Evolutionary conservation across 2,797 vertebrate species (phyloP), one percentile per base, ranked within the genome.

Genomic region (Darevskia mixta): DNA sequence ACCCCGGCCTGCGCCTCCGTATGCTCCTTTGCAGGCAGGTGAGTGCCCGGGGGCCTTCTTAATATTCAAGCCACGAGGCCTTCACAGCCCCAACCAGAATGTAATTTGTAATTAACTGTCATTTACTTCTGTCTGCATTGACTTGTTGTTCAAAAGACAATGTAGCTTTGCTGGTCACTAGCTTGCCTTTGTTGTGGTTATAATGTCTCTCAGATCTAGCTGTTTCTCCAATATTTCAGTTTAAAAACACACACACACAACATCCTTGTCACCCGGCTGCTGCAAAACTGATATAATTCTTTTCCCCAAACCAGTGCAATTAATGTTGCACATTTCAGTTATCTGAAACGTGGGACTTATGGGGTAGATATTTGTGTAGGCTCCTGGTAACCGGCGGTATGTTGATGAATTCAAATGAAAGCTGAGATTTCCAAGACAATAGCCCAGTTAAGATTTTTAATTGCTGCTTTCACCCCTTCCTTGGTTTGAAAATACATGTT

Each of bases 71-170:
- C 96, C 95, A 85, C 95, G 96, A 96, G 96, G 97, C 95, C 93
- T 93, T 92, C 95, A 94, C 92, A 94, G 96, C 95, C 97, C 96
- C 95, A 93, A 95, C 96, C 96, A 97, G 96, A 97, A 96, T 97
- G 97, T 97, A 97, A 97, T 98, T 98, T 97, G 97, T 97, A 97
- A 98, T 98, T 97, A 98, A 97, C 96, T 97, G 97, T 97, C 97
- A 97, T 98, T 97, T 97, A 97, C 96, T 96, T 96, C 96, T 97
- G 95, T 97, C 95, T 97, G 95, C 95, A 95, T 93, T 96, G 97
- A 97, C 96, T 97, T 96, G 96, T 95, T 96, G 96, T 97, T 97
- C 95, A 96, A 96, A 96, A 96, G 96, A 95, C 96, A 93, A 93
- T 94, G 94, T 93, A 94, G 94, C 94, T 93, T 95, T 94, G 96